Evolutionary conservation across 2,888 invertebrate genomes (phyloP).

Genomic region (Drosophila anomalata): DNA sequence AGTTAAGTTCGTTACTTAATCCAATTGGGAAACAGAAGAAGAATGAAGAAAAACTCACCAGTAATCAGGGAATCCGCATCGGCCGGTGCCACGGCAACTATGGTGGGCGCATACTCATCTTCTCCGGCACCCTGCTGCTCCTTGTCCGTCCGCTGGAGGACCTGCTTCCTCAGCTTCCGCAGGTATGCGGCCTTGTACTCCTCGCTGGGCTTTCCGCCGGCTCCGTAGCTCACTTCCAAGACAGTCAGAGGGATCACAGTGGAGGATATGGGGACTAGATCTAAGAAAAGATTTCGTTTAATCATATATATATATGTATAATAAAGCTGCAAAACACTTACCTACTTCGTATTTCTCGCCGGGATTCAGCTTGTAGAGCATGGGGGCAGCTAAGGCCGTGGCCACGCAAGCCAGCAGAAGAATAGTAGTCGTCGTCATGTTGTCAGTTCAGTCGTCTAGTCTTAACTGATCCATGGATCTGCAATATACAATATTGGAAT

Average conservation of each 20-base stretch:
- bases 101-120: slow-evolving; percentile 13
- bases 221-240: slow-evolving; percentile 86
- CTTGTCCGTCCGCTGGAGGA: slow-evolving; percentile 64
- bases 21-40: not conserved
- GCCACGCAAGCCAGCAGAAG: slow-evolving; percentile 47
- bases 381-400: slow-evolving; percentile 81
- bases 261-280: slow-evolving; percentile 87
- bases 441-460: slow-evolving; percentile 12
- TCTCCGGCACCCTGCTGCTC: slow-evolving; percentile 9
- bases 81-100: slow-evolving; percentile 46
- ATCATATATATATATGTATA: too few relatives aligned
- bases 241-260: slow-evolving; percentile 88
- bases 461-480: slow-evolving; percentile 7
- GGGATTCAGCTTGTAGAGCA: slow-evolving; percentile 85
- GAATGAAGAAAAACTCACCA: slow-evolving; percentile 61
- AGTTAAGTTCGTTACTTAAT: slow-evolving; percentile 11
- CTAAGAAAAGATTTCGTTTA: slow-evolving; percentile 74
- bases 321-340: slow-evolving; percentile 52
- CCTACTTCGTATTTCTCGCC: slow-evolving; percentile 85
- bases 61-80: slow-evolving; percentile 82
- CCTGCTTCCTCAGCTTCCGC: slow-evolving; percentile 83
- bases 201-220: slow-evolving; percentile 84
- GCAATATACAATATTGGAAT: not conserved
- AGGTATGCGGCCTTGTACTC: slow-evolving; percentile 83
- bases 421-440: slow-evolving; percentile 7